phyloP scores from a whole-genome alignment of 2,888 invertebrate species.

The Pyralis farinalis region DNA sequence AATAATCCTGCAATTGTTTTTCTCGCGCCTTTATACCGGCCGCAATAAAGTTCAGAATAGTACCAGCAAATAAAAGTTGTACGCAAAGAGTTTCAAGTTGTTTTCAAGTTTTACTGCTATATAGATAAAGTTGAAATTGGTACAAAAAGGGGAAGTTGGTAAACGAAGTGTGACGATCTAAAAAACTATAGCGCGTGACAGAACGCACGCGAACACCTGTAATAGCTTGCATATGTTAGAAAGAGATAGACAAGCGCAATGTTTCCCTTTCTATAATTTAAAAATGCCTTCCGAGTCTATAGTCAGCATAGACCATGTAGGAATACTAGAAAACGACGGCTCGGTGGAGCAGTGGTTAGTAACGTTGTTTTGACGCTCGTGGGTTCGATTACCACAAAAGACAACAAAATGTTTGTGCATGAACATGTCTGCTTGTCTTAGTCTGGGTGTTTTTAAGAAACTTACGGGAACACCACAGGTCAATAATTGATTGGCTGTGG shows the following conservation, averaged over 20 bases:
- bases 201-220: conserved; percentile 9
- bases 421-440: no score
- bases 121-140: conserved; percentile 9
- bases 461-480: no score
- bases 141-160: conserved; percentile 9
- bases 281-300: neutral
- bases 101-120: conserved; percentile 1
- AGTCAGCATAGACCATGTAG: no score
- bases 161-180: conserved; percentile 33
- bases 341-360: no score
- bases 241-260: conserved; percentile 1
- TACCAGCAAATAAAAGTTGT: neutral
- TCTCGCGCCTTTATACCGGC: neutral
- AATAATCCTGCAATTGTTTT: neutral
- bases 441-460: no score
- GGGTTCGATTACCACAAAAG: no score
- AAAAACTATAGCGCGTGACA: conserved; percentile 38
- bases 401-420: no score
- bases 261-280: neutral
- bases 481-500: no score
- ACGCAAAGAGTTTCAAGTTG: neutral
- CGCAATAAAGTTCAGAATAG: neutral
- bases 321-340: no score
- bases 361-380: no score
- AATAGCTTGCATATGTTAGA: conserved; percentile 1